Evolutionary conservation across 2,888 invertebrate genomes (phyloP).

Genomic region (Masnerella sp.): DNA sequence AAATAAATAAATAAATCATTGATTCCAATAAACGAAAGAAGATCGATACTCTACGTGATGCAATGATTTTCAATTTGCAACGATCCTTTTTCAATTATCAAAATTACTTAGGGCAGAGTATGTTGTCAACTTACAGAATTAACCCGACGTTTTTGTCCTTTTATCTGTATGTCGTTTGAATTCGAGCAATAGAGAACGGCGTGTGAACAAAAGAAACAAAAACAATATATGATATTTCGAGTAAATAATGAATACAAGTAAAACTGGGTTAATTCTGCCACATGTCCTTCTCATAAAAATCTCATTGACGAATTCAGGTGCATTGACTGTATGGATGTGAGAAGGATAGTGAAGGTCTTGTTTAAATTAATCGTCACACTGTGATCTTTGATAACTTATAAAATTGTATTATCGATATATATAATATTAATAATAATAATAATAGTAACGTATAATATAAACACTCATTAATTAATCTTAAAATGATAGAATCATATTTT

Average conservation of each 20-base stretch:
- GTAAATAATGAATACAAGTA: no score
- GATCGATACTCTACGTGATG: constrained; percentile 14
- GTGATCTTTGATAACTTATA: constrained; percentile 66
- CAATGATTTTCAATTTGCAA: constrained; percentile 5
- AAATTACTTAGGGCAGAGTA: neutral
- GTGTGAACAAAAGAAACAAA: no score
- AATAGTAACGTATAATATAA: constrained; percentile 59
- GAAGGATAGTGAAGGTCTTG: constrained; percentile 66
- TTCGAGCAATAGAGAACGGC: constrained; percentile 69
- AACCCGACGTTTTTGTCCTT: constrained; percentile 59
- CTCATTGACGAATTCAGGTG: constrained; percentile 24
- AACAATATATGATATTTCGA: no score
- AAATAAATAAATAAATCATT: neutral
- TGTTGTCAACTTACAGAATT: constrained; percentile 54
- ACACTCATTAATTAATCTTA: no score
- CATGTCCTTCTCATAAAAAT: constrained; percentile 58
- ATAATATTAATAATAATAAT: constrained; percentile 41
- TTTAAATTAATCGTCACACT: constrained; percentile 69
- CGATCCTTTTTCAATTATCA: constrained; percentile 27
- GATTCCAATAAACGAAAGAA: constrained; percentile 9
- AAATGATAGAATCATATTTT: no score
- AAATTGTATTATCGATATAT: constrained; percentile 70
- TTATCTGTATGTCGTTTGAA: constrained; percentile 4
- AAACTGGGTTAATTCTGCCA: constrained; percentile 62
- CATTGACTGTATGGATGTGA: constrained; percentile 61